These are phyloP conservation scores for Drosophila robusta DNA, from an alignment of 2,888 invertebrate species.

Conservation along the genomic window DNA sequence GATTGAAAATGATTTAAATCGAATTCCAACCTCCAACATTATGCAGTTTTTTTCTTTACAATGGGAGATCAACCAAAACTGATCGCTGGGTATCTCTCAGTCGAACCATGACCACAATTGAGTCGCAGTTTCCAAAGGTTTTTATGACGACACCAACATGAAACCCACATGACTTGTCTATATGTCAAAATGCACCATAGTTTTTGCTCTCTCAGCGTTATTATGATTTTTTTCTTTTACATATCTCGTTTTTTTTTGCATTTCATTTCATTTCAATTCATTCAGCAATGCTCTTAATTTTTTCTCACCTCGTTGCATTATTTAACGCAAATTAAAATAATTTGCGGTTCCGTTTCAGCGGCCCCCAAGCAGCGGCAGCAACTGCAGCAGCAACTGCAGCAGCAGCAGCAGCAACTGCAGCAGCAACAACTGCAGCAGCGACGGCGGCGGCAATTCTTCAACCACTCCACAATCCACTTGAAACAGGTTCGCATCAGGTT, in stretches of 20 bases:
- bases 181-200: conserved; percentile 47
- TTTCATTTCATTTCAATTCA: conserved; percentile 37
- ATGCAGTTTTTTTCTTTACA: too few relatives aligned
- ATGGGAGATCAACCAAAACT: too few relatives aligned
- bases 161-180: conserved; percentile 14
- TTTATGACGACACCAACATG: conserved; percentile 1
- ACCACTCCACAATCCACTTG: conserved; percentile 48
- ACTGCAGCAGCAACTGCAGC: conserved; percentile 26
- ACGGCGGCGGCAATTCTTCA: conserved; percentile 30
- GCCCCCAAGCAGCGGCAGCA: conserved; percentile 38
- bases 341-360: conserved; percentile 81
- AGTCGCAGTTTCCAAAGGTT: too few relatives aligned
- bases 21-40: too few relatives aligned
- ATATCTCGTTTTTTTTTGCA: conserved; percentile 8
- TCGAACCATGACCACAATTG: background rate
- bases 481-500: conserved; percentile 66
- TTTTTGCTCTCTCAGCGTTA: conserved; percentile 35
- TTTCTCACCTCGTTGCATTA: conserved; percentile 82
- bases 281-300: conserved; percentile 77
- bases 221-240: conserved; percentile 24
- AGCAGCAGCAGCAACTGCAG: conserved; percentile 14
- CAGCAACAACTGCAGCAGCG: conserved; percentile 20
- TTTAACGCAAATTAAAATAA: conserved; percentile 82
- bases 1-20: too few relatives aligned
- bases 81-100: background rate